Evolutionary conservation across 2,797 vertebrate species (phyloP).

Genomic region (Echiichthys vipera): DNA sequence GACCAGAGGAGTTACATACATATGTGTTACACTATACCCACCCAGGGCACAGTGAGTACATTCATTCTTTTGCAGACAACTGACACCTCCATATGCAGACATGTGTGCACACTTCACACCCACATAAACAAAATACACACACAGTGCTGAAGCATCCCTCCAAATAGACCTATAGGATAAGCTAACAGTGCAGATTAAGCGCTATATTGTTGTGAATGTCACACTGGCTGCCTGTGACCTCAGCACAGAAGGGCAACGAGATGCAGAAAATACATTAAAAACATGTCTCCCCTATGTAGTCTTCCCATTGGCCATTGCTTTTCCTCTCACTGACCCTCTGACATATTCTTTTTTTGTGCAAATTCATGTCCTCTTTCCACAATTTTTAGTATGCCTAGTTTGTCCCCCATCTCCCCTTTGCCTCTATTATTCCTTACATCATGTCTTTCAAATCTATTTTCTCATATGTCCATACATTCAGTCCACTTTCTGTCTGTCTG

Average conservation of each 20-base stretch:
- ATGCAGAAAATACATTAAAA: slow-evolving; percentile 37
- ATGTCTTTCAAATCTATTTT: slow-evolving; percentile 42
- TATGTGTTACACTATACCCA: slow-evolving; percentile 36
- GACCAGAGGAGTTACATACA: slow-evolving; percentile 28
- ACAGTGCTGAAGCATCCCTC: slow-evolving; percentile 21
- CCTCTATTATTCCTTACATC: slow-evolving; percentile 26
- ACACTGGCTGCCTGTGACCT: slow-evolving; percentile 57
- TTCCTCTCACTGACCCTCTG: slow-evolving; percentile 42
- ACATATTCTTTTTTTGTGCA: not conserved
- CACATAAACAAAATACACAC: not conserved
- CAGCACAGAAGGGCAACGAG: slow-evolving; percentile 35
- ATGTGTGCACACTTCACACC: not conserved
- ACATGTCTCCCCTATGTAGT: not conserved
- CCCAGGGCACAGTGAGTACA: slow-evolving; percentile 38
- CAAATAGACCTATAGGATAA: slow-evolving; percentile 45
- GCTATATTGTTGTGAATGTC: slow-evolving; percentile 58
- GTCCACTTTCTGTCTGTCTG: slow-evolving; percentile 23
- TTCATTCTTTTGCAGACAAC: slow-evolving; percentile 31
- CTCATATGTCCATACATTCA: slow-evolving; percentile 18
- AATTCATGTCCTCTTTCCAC: slow-evolving; percentile 6
- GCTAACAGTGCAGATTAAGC: slow-evolving; percentile 61
- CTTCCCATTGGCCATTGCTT: slow-evolving; percentile 21
- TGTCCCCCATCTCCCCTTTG: slow-evolving; percentile 40
- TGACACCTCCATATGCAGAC: slow-evolving; percentile 8
- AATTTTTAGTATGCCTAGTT: slow-evolving; percentile 7